Evolutionary conservation across 2,888 invertebrate genomes (phyloP), one percentile per base, ranked within the genome.

Genomic region (Rhorus exstirpatorius): DNA sequence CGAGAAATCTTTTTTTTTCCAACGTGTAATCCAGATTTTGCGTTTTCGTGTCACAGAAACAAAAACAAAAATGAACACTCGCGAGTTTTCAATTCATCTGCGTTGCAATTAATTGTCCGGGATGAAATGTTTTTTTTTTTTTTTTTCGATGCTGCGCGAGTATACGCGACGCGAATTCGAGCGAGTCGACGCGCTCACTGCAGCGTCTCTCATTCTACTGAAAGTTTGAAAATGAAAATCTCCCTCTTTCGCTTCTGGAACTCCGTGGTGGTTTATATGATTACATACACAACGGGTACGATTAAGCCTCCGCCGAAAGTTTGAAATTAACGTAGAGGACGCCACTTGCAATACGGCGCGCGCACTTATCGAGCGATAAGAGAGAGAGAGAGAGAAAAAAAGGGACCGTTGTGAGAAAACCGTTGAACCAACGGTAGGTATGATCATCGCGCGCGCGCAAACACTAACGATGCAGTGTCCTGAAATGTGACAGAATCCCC

Each of bases 131-230:
- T 8, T 55, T 53, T 49, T 35, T 21, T 61, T 24, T 38, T 70
- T 8, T 55, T 53, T 49, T 35, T 21, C 12, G 41, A 21, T 10
- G 3, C 41, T 38, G 14, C 10, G 67, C 19, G 24, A 51, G 7
- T 63, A 44, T 55, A 58, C 10, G n/a, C 53, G 49, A 58, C 72
- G 14, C 58, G 49, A 26, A 72, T 72, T 65, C 14, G 44, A 60
- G 41, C 44, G 51, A 67, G 26, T 65, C 71, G 77, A 81, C 77
- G 76, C 71, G 67, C 65, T 55, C 71, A 49, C 60, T 51, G 71
- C 71, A 72, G 71, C 71, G 77, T 77, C 81, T 61, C 81, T 77
- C 71, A 61, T 67, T 61, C 65, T 77, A 81, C 77, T 81, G 72
- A 77, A 72, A 41, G 65, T 77, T 71, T 60, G 51, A 44, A 72